Conservation (phyloP, 2,113 vertebrate genomes). For the Spea bombifrons region DNA sequence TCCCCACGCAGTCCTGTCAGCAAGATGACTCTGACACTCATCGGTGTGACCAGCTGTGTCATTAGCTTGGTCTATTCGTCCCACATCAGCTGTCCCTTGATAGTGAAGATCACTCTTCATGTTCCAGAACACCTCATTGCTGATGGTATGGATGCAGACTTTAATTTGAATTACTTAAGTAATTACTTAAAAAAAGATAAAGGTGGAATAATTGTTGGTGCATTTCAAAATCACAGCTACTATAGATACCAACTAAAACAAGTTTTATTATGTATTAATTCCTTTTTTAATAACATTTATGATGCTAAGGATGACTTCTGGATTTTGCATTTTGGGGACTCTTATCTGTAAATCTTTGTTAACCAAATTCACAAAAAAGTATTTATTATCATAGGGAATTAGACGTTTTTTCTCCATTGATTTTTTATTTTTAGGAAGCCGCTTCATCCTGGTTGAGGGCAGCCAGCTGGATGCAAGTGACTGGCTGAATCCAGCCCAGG, state of each 20-base stretch:
- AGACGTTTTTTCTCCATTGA: too few relatives aligned
- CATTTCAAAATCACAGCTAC: too few relatives aligned
- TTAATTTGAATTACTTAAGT: background rate
- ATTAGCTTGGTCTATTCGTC: slow-evolving; percentile 89
- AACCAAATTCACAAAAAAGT: too few relatives aligned
- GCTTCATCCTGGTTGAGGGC: slow-evolving; percentile 92
- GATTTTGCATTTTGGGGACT: too few relatives aligned
- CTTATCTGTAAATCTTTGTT: too few relatives aligned
- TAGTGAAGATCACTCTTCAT: slow-evolving; percentile 89
- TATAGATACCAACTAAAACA: too few relatives aligned
- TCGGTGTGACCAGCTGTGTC: slow-evolving; percentile 91
- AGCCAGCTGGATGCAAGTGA: slow-evolving; percentile 94
- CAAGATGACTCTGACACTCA: slow-evolving; percentile 95
- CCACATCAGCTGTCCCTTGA: slow-evolving; percentile 86
- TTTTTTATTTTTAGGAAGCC: slow-evolving; percentile 72
- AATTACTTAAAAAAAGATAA: background rate
- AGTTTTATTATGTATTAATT: too few relatives aligned
- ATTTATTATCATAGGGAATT: too few relatives aligned
- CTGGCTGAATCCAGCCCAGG: slow-evolving; percentile 96
- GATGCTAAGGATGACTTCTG: too few relatives aligned
- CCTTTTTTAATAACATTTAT: too few relatives aligned
- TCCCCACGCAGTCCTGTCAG: slow-evolving; percentile 94
- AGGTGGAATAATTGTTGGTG: background rate
- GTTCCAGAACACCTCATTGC: slow-evolving; percentile 96
- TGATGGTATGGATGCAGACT: slow-evolving; percentile 70